Conservation (phyloP, 2,888 invertebrate species). For the Serrognathus titanus region DNA sequence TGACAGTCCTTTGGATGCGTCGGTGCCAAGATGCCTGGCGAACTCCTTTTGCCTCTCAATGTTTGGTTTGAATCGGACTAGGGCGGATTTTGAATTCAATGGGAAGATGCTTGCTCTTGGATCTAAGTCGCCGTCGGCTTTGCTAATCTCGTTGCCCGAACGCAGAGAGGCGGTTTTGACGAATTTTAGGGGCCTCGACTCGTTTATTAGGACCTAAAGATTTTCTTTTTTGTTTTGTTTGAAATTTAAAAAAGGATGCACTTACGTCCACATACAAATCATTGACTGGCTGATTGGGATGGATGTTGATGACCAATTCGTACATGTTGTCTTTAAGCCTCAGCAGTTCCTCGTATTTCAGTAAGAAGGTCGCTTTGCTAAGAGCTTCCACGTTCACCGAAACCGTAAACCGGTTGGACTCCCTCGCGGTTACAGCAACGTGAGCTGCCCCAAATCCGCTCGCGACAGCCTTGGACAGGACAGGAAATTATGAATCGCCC, state of each 20-base stretch:
- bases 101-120: conserved; percentile 37
- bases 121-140: conserved; percentile 50
- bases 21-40: conserved; percentile 44
- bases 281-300: conserved; percentile 64
- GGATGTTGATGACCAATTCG: conserved; percentile 65
- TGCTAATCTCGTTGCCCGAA: conserved; percentile 61
- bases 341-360: conserved; percentile 71
- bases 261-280: conserved; percentile 57
- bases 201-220: conserved; percentile 57
- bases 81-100: conserved; percentile 33
- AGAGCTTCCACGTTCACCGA: conserved; percentile 64
- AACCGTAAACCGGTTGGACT: conserved; percentile 68
- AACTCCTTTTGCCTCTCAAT: conserved; percentile 57
- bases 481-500: too few relatives aligned
- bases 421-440: conserved; percentile 61
- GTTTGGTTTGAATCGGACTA: conserved; percentile 58
- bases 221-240: too few relatives aligned
- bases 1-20: conserved; percentile 51
- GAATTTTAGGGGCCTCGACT: conserved; percentile 58
- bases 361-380: conserved; percentile 62
- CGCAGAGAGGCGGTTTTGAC: conserved; percentile 63
- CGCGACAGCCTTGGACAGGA: conserved; percentile 50
- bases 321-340: conserved; percentile 62
- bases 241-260: neutral
- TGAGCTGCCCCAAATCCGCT: conserved; percentile 62